These are phyloP conservation scores for Gymnarchus niloticus DNA, from an alignment of 2,113 vertebrate species.

Conservation along the genomic window DNA sequence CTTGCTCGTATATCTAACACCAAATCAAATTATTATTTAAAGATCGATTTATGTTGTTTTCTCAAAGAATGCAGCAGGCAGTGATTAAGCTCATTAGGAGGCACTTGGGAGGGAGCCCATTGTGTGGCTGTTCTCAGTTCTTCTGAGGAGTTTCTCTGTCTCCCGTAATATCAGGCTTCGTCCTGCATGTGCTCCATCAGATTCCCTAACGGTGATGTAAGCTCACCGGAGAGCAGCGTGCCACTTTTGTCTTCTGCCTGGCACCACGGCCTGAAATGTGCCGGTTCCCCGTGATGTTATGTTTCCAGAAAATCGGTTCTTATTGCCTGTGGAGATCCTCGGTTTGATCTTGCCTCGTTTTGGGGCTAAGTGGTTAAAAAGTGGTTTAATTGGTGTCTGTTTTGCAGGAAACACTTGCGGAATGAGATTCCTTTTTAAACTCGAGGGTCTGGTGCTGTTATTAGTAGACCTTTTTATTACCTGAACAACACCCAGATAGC, in stretches of 20 bases:
- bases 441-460: neutral
- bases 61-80: neutral
- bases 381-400: neutral
- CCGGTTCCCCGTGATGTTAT: neutral
- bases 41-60: neutral
- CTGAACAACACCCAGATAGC: neutral
- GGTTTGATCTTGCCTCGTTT: neutral
- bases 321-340: neutral
- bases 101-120: neutral
- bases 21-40: neutral
- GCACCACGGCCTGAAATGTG: neutral
- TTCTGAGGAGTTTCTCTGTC: neutral
- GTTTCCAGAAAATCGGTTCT: neutral
- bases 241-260: neutral
- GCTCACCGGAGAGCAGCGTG: too few species aligned
- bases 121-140: too few species aligned
- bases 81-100: neutral
- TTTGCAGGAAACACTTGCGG: neutral
- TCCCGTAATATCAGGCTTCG: too few species aligned
- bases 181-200: too few species aligned
- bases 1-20: too few species aligned
- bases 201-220: too few species aligned
- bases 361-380: neutral
- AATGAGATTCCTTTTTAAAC: neutral
- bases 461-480: neutral